Base-by-base conservation (phyloP, 2,797 vertebrate species). In the Galaxias olidus region DNA sequence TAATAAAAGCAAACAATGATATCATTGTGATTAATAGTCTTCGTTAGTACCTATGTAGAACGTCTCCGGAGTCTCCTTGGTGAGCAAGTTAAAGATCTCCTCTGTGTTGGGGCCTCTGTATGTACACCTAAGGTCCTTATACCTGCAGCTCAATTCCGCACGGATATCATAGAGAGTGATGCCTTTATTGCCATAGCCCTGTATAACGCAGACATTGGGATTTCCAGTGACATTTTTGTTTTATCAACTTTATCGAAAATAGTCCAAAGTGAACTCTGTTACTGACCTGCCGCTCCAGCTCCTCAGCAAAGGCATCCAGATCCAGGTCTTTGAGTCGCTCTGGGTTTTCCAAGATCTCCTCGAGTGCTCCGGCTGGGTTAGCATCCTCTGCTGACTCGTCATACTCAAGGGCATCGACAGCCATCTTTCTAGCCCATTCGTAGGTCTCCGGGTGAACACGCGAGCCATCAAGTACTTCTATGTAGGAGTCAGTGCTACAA, bases 41-140 rank as follows among this genome's bases (percentile, higher is more conserved):
- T n/a, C n/a, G n/a, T n/a, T n/a, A n/a, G n/a, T n/a, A n/a, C 87
- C 98, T n/a, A 99, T 98, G 77, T 98, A 99, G 90, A 99, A 99
- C 3, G 95, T 98, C 86, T 99, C 98, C 4, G 98, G 98, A 0
- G 98, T 99, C 86, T 99, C 98, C 89, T 98, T 99, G 74, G 98
- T 99, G 82, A 99, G 92, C 90, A 99, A 88, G 73, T 99, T 98
- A 87, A 98, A 99, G 80, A 98, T 93, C 74, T 99, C 97, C 75
- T 99, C 98, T 0, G 96, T 96, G 87, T 99, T 99, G 47, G 97
- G 92, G 52, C 94, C 90, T 56, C 94, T 91, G 79, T 94, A 96
- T 0, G 89, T 88, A 14, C 92, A 94, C 69, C 95, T 87, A 65
- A 96, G 88, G 80, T 96, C 95, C 86, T 96, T 96, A 79, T 96